phyloP scores from a whole-genome alignment of 2,888 invertebrate genomes.

The Lithophane leautieri region DNA sequence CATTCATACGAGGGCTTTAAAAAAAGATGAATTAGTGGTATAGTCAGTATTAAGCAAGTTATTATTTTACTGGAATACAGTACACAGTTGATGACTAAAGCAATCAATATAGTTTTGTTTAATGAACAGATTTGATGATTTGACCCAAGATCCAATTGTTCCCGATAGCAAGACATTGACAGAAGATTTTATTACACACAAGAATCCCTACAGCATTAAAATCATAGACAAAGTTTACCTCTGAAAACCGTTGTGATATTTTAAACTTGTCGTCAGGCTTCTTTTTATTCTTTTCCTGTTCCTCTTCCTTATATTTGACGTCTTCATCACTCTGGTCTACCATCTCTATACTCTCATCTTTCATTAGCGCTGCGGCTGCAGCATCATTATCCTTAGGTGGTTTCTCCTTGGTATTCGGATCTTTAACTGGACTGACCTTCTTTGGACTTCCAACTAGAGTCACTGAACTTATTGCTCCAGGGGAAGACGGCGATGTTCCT shows the following conservation, averaged over 20 bases:
- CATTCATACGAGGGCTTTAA: not conserved
- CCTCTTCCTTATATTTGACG: constrained; percentile 85
- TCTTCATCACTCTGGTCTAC: constrained; percentile 88
- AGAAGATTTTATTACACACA: not conserved
- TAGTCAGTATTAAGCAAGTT: not conserved
- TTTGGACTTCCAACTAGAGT: constrained; percentile 92
- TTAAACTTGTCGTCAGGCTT: constrained; percentile 86
- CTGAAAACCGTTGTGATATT: constrained; percentile 86
- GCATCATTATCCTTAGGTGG: constrained; percentile 82
- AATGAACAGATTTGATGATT: not conserved
- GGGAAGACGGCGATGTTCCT: constrained; percentile 92
- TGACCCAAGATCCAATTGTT: not conserved
- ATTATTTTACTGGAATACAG: not conserved
- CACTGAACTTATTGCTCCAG: constrained; percentile 93
- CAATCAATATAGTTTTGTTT: not conserved
- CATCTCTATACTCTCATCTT: constrained; percentile 87
- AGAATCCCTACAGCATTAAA: not conserved
- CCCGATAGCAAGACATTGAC: not conserved
- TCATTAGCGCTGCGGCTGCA: constrained; percentile 78
- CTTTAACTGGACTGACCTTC: constrained; percentile 80
- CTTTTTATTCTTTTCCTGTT: constrained; percentile 82
- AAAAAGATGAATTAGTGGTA: not conserved
- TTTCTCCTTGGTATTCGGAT: constrained; percentile 70
- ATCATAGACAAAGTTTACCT: constrained; percentile 71
- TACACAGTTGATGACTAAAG: not conserved